phyloP scores from a whole-genome alignment of 2,888 invertebrate species.

The Amiota minor region DNA sequence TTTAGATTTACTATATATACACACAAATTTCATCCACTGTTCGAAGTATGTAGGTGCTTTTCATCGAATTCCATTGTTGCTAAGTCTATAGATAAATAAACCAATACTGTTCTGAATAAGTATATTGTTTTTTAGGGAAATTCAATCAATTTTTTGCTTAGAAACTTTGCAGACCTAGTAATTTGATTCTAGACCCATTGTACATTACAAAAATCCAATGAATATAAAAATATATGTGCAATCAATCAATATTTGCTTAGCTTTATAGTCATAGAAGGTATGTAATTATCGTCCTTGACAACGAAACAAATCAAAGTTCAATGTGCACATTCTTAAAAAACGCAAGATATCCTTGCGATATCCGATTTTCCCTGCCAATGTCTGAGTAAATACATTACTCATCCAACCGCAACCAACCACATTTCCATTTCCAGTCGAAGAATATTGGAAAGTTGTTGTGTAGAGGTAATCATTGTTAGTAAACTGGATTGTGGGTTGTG shows the following conservation, averaged over 20 bases:
- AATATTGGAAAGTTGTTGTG: no score
- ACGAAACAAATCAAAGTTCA: conserved; percentile 36
- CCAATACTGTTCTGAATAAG: neutral
- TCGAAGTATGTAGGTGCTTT: neutral
- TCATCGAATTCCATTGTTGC: neutral
- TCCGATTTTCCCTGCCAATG: neutral
- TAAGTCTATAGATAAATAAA: conserved; percentile 9
- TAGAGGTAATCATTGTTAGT: no score
- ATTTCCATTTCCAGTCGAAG: no score
- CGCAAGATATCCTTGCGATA: neutral
- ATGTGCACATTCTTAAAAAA: neutral
- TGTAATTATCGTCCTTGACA: conserved; percentile 36
- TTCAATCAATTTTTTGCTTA: neutral
- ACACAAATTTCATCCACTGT: neutral
- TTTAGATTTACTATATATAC: conserved; percentile 14
- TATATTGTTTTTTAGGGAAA: neutral
- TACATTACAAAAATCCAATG: neutral
- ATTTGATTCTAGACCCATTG: no score
- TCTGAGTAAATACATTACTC: neutral
- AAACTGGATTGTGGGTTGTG: neutral
- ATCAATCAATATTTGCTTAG: conserved; percentile 7
- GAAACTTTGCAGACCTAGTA: no score
- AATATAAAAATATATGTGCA: neutral
- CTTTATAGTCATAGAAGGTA: neutral
- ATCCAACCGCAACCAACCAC: no score